Conservation (phyloP, 2,797 vertebrate species). For the Sebastolobus altivelis region DNA sequence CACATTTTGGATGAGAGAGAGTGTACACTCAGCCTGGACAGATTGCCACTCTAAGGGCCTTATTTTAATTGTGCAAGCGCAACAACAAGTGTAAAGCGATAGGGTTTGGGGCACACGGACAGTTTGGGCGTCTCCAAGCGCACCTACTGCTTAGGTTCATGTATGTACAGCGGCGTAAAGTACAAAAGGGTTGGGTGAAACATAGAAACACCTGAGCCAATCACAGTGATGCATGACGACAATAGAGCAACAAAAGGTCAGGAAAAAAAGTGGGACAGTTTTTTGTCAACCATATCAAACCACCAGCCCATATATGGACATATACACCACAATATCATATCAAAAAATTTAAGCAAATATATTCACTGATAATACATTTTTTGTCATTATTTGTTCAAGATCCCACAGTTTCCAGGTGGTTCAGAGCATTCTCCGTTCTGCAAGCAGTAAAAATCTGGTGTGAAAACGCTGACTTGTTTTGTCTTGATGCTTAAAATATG, state of each 20-base stretch:
- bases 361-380: too few relatives aligned
- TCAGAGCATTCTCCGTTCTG: not conserved
- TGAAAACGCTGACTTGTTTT: not conserved
- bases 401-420: too few relatives aligned
- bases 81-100: not conserved
- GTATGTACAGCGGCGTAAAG: not conserved
- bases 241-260: too few relatives aligned
- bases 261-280: too few relatives aligned
- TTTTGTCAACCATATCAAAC: too few relatives aligned
- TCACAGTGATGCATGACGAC: not conserved
- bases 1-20: not conserved
- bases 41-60: not conserved
- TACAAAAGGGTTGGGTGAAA: not conserved
- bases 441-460: too few relatives aligned
- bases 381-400: too few relatives aligned
- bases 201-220: too few relatives aligned
- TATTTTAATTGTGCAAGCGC: not conserved
- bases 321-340: too few relatives aligned
- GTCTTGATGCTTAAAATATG: not conserved
- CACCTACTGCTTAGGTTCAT: not conserved
- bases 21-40: not conserved
- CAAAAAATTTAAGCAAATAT: too few relatives aligned
- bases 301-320: too few relatives aligned
- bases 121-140: not conserved
- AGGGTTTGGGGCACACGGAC: not conserved